These are phyloP conservation scores for Pachymerium ferrugineum DNA, from an alignment of 2,888 invertebrate species.

Conservation along the genomic window DNA sequence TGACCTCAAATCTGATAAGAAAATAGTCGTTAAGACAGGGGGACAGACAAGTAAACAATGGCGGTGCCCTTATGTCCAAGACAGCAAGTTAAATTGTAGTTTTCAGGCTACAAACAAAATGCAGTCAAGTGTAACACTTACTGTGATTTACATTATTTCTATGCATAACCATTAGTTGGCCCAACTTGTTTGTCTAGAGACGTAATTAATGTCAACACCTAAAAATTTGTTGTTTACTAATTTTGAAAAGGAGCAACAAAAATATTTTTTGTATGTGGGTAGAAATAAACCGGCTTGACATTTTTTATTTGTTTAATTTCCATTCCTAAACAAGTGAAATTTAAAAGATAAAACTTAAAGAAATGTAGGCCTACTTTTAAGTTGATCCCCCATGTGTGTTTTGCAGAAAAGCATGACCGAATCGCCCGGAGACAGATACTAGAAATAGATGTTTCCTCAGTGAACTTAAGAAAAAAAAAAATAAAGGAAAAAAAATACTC, in stretches of 20 bases:
- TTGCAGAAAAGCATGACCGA: constrained; percentile 4
- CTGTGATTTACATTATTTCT: no score
- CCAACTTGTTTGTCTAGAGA: no score
- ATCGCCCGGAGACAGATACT: background rate
- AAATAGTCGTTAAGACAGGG: background rate
- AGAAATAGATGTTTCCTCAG: background rate
- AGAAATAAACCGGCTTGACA: no score
- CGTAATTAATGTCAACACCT: no score
- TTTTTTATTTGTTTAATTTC: no score
- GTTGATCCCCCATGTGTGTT: constrained; percentile 1
- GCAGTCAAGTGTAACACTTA: background rate
- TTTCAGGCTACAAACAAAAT: background rate
- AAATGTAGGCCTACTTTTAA: background rate
- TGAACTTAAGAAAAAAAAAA: background rate
- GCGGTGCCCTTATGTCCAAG: background rate
- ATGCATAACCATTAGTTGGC: no score
- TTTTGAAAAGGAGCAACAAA: no score
- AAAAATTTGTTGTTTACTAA: no score
- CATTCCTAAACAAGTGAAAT: no score
- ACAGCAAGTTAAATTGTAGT: background rate
- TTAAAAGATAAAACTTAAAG: background rate
- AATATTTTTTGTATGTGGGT: no score
- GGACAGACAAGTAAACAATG: background rate
- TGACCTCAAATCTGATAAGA: constrained; percentile 21
- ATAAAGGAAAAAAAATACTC: background rate